phyloP scores from a whole-genome alignment of 1,140 invertebrate species.

The Halotydeus destructor region DNA sequence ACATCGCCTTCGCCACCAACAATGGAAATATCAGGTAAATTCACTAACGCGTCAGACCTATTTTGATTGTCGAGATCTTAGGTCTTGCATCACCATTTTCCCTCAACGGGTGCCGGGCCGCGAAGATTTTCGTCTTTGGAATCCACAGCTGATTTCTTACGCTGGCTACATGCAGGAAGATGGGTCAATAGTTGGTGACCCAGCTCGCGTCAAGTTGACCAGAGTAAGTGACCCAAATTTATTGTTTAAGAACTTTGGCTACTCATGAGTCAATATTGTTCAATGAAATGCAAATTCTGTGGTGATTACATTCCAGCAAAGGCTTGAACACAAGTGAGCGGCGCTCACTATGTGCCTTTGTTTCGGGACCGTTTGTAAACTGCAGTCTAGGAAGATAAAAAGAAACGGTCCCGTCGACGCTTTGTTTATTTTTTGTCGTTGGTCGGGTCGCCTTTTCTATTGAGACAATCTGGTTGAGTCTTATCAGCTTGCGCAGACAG shows the following conservation, averaged over 20 bases:
- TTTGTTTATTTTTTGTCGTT: too few relatives aligned
- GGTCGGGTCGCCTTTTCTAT: too few relatives aligned
- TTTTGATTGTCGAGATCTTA: too few relatives aligned
- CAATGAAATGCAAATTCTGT: slow-evolving; percentile 21
- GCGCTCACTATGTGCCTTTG: too few relatives aligned
- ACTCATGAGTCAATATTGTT: too few relatives aligned
- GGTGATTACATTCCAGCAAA: slow-evolving; percentile 28
- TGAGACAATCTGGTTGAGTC: too few relatives aligned
- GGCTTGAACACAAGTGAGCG: too few relatives aligned
- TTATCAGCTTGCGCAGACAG: too few relatives aligned
- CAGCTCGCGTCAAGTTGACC: slow-evolving; percentile 14
- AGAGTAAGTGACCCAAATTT: too few relatives aligned
- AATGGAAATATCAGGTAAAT: slow-evolving; percentile 12
- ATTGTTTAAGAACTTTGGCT: slow-evolving; percentile 28
- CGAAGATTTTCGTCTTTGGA: slow-evolving; percentile 24
- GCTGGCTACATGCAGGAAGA: slow-evolving; percentile 20
- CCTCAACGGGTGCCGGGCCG: slow-evolving; percentile 22
- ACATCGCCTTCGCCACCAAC: slow-evolving; percentile 28
- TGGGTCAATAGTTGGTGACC: slow-evolving; percentile 14
- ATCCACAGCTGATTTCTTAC: slow-evolving; percentile 22
- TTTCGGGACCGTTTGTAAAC: slow-evolving; percentile 21
- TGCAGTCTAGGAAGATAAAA: slow-evolving; percentile 21
- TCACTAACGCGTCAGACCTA: neutral
- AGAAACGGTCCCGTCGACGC: too few relatives aligned
- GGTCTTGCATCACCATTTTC: slow-evolving; percentile 31